Evolutionary conservation across 1,140 invertebrate genomes (phyloP).

Genomic region (Pogonognathellus flavescens): DNA sequence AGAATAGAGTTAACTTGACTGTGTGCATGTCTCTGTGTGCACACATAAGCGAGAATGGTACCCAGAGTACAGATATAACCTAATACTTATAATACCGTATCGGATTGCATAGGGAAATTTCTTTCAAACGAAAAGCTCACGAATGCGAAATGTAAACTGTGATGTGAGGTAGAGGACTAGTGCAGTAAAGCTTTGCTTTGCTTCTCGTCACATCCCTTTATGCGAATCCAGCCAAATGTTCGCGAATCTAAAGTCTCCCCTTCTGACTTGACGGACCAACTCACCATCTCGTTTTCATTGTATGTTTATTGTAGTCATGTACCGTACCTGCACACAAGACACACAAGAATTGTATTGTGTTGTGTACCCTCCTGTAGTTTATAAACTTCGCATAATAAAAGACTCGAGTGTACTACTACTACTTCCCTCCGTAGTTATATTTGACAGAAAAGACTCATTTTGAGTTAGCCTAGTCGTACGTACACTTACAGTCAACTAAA

Average conservation of each 20-base stretch:
- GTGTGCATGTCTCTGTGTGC: not conserved
- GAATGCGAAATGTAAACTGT: slow-evolving; percentile 48
- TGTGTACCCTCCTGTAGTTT: too few relatives aligned
- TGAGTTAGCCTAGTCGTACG: too few relatives aligned
- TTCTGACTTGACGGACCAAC: slow-evolving; percentile 5
- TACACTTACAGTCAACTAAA: too few relatives aligned
- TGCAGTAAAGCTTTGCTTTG: slow-evolving; percentile 29
- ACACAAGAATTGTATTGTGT: too few relatives aligned
- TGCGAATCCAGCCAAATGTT: slow-evolving; percentile 45
- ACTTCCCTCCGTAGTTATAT: too few relatives aligned
- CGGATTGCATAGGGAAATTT: slow-evolving; percentile 28
- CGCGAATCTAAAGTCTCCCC: slow-evolving; percentile 46
- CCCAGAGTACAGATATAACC: slow-evolving; percentile 4
- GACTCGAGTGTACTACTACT: too few relatives aligned
- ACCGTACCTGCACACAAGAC: not conserved
- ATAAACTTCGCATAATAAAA: too few relatives aligned
- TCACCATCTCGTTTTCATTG: slow-evolving; percentile 17
- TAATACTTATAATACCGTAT: slow-evolving; percentile 10
- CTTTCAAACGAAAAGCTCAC: slow-evolving; percentile 12
- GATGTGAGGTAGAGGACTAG: slow-evolving; percentile 17
- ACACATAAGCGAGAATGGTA: not conserved
- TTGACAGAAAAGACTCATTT: too few relatives aligned
- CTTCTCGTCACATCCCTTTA: slow-evolving; percentile 38
- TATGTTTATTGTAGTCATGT: slow-evolving; percentile 14
- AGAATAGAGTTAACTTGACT: not conserved